Conservation (phyloP, 2,888 invertebrate genomes). For the Melipona beecheii region DNA sequence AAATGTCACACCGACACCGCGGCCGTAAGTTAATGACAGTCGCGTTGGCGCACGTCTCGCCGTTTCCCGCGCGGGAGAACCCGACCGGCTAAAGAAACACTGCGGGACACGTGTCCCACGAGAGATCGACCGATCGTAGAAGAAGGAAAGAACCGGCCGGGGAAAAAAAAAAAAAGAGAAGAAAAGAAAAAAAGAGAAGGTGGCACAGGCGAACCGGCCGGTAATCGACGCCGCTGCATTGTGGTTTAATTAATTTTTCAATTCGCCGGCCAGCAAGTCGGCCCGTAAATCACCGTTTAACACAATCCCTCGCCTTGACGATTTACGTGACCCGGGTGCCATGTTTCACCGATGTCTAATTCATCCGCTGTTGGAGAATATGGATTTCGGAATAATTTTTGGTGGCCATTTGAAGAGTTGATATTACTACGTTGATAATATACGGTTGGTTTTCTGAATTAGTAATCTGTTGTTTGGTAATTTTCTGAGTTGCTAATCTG, state of each 20-base stretch:
- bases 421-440: no score
- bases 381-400: not conserved
- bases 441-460: no score
- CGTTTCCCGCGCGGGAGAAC: slow-evolving; percentile 16
- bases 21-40: slow-evolving; percentile 61
- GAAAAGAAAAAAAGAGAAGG: not conserved
- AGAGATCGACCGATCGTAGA: slow-evolving; percentile 5
- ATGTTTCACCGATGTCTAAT: not conserved
- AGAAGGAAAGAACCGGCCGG: not conserved
- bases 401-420: no score
- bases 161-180: not conserved
- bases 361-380: not conserved
- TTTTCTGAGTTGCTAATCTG: no score
- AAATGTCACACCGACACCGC: slow-evolving; percentile 62
- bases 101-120: slow-evolving; percentile 7
- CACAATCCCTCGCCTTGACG: slow-evolving; percentile 5
- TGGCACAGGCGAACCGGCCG: not conserved
- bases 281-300: slow-evolving; percentile 39
- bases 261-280: slow-evolving; percentile 28
- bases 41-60: slow-evolving; percentile 48
- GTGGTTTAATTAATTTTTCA: slow-evolving; percentile 55
- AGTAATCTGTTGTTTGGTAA: no score
- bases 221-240: slow-evolving; percentile 44
- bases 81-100: not conserved
- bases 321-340: not conserved